Evolutionary conservation across 2,888 invertebrate genomes (phyloP), one percentile per base, ranked within the genome.

Genomic region (Magallana nippona): DNA sequence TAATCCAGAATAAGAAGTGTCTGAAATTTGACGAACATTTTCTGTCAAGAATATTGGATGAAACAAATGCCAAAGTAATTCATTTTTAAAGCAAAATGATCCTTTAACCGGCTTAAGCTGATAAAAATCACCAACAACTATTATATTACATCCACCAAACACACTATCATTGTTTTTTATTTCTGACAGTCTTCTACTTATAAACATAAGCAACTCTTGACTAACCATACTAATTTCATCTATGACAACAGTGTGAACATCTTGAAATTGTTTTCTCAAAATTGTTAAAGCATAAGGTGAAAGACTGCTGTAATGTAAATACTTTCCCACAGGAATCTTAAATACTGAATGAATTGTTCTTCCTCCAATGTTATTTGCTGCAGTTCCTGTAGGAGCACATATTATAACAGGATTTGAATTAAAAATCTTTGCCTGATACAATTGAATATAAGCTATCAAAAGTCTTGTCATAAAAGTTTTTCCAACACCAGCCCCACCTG

Each of bases 171-270:
- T 79, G 0, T 62, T 60, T n/a, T 78, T 19, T 27, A 87, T 87
- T 79, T 85, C 83, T 27, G 56, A 58, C 2, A 86, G 56, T 10
- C 86, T 55, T 77, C 85, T 78, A 79, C 82, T 83, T 19, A 87
- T 87, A 57, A 60, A 81, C 11, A 82, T 83, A 17, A 87, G 78
- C 79, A 86, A 79, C 10, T 57, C 78, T 22, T 81, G 80, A 83
- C 86, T 86, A 0, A 87, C 87, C 87, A 87, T 87, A 83, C 87
- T 86, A 15, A 86, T 79, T 82, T 86, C 87, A 86, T 87, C 87
- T 44, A 87, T 84, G 1, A 87, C 62, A 10, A 86, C 57, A 22
- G 86, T 85, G 32, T 87, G 83, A 0, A 87, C 83, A 71, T 56
- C 55, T 13, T 27, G 55, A 83, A 87, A 86, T 81, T 60, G n/a